These are phyloP conservation scores for Protomyctophum bolini DNA, from an alignment of 2,113 vertebrate species.

Conservation along the genomic window DNA sequence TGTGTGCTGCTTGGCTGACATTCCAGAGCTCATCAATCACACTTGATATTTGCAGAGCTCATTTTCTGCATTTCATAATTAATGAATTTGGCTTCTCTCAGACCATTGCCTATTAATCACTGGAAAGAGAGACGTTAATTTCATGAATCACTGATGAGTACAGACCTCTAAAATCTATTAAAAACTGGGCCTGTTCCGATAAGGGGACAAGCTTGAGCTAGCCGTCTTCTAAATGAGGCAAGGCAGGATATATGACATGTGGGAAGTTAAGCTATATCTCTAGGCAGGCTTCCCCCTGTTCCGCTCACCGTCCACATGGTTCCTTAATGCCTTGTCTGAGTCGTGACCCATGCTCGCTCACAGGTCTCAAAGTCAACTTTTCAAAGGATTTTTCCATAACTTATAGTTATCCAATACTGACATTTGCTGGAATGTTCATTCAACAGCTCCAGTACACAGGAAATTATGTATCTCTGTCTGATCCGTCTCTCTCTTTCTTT, in stretches of 20 bases:
- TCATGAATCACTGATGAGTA: conserved; percentile 68
- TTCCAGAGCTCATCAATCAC: conserved; percentile 70
- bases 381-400: conserved; percentile 15
- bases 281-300: background rate
- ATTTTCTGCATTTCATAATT: conserved; percentile 75
- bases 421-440: conserved; percentile 14
- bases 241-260: conserved; percentile 50
- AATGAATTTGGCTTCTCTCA: conserved; percentile 62
- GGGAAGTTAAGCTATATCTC: conserved; percentile 34
- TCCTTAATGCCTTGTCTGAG: conserved; percentile 2
- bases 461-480: no score
- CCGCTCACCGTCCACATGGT: conserved; percentile 24
- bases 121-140: conserved; percentile 56
- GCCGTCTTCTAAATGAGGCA: conserved; percentile 59
- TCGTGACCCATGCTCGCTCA: no score
- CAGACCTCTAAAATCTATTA: conserved; percentile 62
- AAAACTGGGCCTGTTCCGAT: conserved; percentile 40
- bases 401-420: conserved; percentile 9
- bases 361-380: conserved; percentile 6
- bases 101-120: conserved; percentile 68
- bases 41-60: conserved; percentile 68
- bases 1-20: conserved; percentile 50
- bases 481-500: no score
- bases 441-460: no score
- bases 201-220: conserved; percentile 36